These are phyloP conservation scores for Thymelicus acteon DNA, from an alignment of 2,888 invertebrate species.

Conservation along the genomic window DNA sequence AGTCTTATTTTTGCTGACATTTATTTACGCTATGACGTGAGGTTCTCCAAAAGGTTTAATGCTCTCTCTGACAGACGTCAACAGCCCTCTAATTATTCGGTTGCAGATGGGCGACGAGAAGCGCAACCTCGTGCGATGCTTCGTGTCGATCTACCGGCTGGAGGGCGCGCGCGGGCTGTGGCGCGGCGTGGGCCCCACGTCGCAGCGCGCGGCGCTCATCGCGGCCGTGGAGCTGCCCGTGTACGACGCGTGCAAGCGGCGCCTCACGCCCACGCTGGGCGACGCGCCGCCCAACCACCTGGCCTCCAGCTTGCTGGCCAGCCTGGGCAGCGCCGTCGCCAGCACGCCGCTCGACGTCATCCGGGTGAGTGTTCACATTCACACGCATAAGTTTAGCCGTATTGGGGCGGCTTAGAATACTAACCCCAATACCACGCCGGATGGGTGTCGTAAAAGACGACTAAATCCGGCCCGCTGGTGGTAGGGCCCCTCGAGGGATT, in stretches of 20 bases:
- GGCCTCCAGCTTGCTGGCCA: conserved; percentile 95
- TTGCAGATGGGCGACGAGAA: conserved; percentile 83
- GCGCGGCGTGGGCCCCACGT: conserved; percentile 96
- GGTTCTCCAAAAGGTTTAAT: no score
- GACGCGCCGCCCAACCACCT: conserved; percentile 95
- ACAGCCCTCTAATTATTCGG: no score
- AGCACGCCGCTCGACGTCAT: conserved; percentile 98
- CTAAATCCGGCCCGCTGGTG: no score
- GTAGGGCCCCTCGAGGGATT: no score
- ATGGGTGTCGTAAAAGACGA: no score
- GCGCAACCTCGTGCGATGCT: conserved; percentile 89
- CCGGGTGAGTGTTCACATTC: conserved; percentile 85
- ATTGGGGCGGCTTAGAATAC: no score
- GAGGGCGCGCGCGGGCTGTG: conserved; percentile 95
- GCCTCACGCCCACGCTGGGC: conserved; percentile 88
- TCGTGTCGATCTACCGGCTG: conserved; percentile 91
- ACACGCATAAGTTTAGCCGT: no score
- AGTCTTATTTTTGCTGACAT: no score
- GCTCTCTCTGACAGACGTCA: no score
- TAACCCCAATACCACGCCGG: no score
- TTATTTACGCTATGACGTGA: no score
- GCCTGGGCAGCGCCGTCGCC: conserved; percentile 96
- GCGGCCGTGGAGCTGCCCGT: conserved; percentile 97
- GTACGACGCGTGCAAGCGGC: conserved; percentile 95
- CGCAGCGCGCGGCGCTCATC: conserved; percentile 96